Base-by-base conservation (phyloP, 2,888 invertebrate species). In the Eledone cirrhosa region DNA sequence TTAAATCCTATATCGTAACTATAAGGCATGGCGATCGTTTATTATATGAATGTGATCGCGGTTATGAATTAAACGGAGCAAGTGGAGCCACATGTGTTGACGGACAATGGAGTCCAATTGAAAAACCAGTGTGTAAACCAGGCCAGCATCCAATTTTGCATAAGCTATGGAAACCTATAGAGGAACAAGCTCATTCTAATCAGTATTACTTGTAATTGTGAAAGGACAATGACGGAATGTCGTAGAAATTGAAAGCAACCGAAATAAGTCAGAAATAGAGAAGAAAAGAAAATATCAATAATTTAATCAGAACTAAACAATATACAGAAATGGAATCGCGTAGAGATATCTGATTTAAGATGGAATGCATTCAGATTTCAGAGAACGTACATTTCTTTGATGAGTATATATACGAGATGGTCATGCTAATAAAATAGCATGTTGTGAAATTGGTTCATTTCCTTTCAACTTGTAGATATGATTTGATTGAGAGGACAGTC, bases 31-130 rank as follows among this genome's bases (percentile, higher is more conserved):
- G 89, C 29, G 86, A 86, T 75, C 83, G 86, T 24, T 89, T 91
- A 79, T 96, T 97, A 95, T 98, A 97, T 90, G 97, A 97, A 87
- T 98, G 98, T 88, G 95, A 97, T 85, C 95, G 95, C 87, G 97
- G 97, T 0, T 97, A 95, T 88, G 95, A 96, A 0, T 90, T 98
- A 33, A 94, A 94, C 31, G 98, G 98, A 1, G 94, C 94, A 83
- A 95, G 96, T 0, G 94, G 94, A 84, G 97, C 98, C 0, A 98
- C 98, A 0, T 98, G 98, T 86, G 94, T 98, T 33, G 96, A 97
- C 11, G 98, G 98, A 0, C 94, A 94, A 80, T 98, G 98, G 98
- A 95, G 96, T 82, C 98, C 98, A 0, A 93, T 93, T 83, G 94
- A 96, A 85, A 90, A 96, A 77, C 97, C 97, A 0, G 84, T 84